Conservation (phyloP, 2,888 invertebrate genomes). For the Siphonodentalium dalli region DNA sequence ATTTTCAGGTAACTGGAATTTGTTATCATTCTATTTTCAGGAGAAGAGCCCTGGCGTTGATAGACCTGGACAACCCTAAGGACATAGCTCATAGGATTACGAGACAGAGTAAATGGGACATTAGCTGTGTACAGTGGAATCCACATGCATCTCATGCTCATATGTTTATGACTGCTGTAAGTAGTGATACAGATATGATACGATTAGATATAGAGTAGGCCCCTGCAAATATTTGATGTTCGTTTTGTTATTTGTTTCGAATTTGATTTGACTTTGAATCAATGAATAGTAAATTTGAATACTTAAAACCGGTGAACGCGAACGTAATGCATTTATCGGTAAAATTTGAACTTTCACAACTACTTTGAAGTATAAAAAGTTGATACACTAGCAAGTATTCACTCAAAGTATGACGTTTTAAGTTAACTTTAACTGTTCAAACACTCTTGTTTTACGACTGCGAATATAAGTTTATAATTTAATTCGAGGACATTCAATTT, state of each 20-base stretch:
- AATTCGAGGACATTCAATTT: too few relatives aligned
- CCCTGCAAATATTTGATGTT: too few relatives aligned
- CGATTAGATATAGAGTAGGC: not conserved
- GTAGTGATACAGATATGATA: too few relatives aligned
- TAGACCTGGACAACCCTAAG: constrained; percentile 76
- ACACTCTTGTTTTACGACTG: too few relatives aligned
- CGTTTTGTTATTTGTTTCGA: not conserved
- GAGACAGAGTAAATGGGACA: constrained; percentile 88
- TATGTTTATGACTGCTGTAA: constrained; percentile 86
- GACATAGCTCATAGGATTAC: constrained; percentile 72
- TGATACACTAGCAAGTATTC: too few relatives aligned
- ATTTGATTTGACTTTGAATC: too few relatives aligned
- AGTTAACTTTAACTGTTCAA: too few relatives aligned
- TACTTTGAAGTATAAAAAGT: too few relatives aligned
- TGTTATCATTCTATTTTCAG: constrained; percentile 65
- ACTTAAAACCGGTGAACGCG: not conserved
- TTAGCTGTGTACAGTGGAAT: constrained; percentile 91
- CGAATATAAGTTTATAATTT: too few relatives aligned
- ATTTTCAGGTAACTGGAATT: too few relatives aligned
- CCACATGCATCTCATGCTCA: constrained; percentile 78
- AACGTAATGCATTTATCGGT: too few relatives aligned
- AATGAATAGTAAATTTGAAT: not conserved
- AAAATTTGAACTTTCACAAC: not conserved
- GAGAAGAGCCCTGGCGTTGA: constrained; percentile 80
- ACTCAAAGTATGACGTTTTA: too few relatives aligned